These are phyloP conservation scores for Sylvietta virens DNA, from an alignment of 2,113 vertebrate genomes.

Conservation along the genomic window DNA sequence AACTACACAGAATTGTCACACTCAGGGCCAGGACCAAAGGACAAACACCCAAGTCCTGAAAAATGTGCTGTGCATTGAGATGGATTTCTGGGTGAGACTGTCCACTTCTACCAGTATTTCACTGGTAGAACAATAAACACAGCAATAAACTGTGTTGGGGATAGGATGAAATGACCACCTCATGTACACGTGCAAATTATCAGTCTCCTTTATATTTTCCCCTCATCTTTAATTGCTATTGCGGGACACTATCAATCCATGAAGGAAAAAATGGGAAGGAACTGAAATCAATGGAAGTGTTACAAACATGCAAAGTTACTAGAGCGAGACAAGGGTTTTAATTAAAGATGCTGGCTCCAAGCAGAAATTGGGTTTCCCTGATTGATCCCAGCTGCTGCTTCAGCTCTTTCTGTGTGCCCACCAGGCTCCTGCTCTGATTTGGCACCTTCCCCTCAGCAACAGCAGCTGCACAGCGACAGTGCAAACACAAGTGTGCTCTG, in stretches of 20 bases:
- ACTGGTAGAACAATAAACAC: no score
- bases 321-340: constrained; percentile 70
- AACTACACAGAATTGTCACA: background rate
- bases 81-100: background rate
- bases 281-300: constrained; percentile 68
- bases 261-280: constrained; percentile 46
- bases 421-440: constrained; percentile 11
- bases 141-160: background rate
- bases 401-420: constrained; percentile 26
- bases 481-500: background rate
- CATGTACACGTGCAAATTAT: background rate
- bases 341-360: constrained; percentile 68
- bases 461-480: background rate
- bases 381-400: constrained; percentile 62
- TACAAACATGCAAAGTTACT: constrained; percentile 65
- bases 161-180: background rate
- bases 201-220: background rate
- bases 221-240: constrained; percentile 46
- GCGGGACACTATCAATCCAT: constrained; percentile 11
- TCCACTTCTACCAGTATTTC: background rate
- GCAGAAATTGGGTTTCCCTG: constrained; percentile 29
- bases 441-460: constrained; percentile 31
- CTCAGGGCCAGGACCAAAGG: background rate
- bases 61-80: background rate
- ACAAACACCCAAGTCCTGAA: background rate